Evolutionary conservation across 2,113 vertebrate species (phyloP).

Genomic region (Megaceryle torquata): DNA sequence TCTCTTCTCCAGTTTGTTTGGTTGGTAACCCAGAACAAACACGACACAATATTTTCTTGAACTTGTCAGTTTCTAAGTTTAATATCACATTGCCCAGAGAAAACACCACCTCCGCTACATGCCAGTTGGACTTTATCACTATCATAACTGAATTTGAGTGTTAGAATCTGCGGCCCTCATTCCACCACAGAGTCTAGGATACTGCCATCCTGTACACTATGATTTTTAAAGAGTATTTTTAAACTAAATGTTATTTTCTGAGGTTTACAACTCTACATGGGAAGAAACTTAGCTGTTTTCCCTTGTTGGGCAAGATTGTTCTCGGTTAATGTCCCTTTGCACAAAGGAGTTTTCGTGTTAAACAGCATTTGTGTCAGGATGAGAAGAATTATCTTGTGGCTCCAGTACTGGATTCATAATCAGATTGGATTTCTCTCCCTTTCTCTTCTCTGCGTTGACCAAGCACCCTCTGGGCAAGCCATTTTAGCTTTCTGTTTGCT

Average conservation of each 20-base stretch:
- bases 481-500: not conserved
- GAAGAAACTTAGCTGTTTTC: not conserved
- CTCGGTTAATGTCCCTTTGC: not conserved
- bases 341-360: not conserved
- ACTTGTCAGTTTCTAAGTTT: not conserved
- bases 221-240: not conserved
- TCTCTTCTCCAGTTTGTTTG: not conserved
- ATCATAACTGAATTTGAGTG: not conserved
- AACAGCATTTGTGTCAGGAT: not conserved
- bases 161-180: not conserved
- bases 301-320: not conserved
- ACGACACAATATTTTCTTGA: not conserved
- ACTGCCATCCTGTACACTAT: not conserved
- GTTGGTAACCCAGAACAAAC: not conserved
- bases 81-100: not conserved
- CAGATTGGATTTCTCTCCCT: conserved; percentile 14
- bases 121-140: not conserved
- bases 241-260: not conserved
- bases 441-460: not conserved
- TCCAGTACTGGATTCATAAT: not conserved
- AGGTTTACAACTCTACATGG: not conserved
- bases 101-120: not conserved
- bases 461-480: conserved; percentile 11
- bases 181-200: not conserved
- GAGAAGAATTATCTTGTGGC: conserved; percentile 24